Percentiles rank a stretch among this genome's conserved stretches.
Evolutionary conservation across 1,140 invertebrate genomes (phyloP).

Genomic region (Steinernema feltiae): DNA sequence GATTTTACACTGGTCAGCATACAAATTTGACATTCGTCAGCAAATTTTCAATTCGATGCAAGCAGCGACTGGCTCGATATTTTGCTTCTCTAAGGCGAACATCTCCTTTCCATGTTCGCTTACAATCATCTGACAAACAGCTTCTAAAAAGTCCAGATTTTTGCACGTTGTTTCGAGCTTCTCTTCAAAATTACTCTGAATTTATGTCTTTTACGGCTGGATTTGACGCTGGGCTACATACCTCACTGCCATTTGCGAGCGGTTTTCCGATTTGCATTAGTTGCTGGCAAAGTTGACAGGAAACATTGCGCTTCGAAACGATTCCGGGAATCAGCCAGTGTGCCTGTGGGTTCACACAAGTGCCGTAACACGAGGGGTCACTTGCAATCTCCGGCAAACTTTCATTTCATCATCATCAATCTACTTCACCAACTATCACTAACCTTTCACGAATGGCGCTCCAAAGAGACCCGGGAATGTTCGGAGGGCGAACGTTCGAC

Average conservation of each 20-base stretch:
- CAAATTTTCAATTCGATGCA: background rate
- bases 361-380: background rate
- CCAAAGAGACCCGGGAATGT: background rate
- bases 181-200: background rate
- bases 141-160: background rate
- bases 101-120: background rate
- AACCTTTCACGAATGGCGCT: too few relatives aligned
- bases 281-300: background rate
- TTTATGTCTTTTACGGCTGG: too few relatives aligned
- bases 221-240: too few relatives aligned
- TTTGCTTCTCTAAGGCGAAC: background rate
- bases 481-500: background rate
- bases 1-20: background rate
- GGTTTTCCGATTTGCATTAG: background rate
- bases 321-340: background rate
- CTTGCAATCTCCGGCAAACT: background rate
- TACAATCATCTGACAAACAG: background rate
- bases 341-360: background rate
- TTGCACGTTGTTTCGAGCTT: background rate
- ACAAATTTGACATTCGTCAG: background rate
- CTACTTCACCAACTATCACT: too few relatives aligned
- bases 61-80: background rate
- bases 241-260: too few relatives aligned
- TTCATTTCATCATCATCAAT: too few relatives aligned
- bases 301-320: background rate